Evolutionary conservation across 1,140 invertebrate species (phyloP).

Genomic region (Bombus sibiricus): DNA sequence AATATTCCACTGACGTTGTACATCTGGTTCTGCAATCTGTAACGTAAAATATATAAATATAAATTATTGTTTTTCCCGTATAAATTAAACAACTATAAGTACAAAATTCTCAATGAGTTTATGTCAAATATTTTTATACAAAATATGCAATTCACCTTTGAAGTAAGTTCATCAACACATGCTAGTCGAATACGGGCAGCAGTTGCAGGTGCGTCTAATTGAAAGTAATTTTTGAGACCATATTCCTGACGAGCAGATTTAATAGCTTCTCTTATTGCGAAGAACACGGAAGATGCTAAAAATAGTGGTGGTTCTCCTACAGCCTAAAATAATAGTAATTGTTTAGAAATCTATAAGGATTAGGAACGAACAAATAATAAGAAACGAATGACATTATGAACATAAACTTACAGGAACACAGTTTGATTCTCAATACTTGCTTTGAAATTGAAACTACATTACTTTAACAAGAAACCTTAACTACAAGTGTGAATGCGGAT

Average conservation of each 20-base stretch:
- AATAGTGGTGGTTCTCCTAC: constrained; percentile 98
- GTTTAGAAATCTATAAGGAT: too few species aligned
- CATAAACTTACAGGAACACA: too few species aligned
- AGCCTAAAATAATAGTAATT: constrained; percentile 85
- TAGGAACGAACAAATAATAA: too few species aligned
- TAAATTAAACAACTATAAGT: not conserved
- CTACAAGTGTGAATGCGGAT: too few species aligned
- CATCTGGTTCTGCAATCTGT: constrained; percentile 67
- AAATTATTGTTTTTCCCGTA: not conserved
- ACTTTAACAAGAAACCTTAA: too few species aligned
- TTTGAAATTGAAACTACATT: too few species aligned
- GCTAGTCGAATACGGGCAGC: constrained; percentile 94
- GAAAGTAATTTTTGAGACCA: constrained; percentile 86
- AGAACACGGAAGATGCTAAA: constrained; percentile 92
- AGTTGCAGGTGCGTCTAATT: constrained; percentile 93
- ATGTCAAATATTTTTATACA: not conserved
- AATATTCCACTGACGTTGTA: constrained; percentile 69
- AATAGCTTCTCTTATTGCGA: constrained; percentile 96
- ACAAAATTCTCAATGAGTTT: not conserved
- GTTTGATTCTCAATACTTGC: too few species aligned
- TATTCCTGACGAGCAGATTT: constrained; percentile 89
- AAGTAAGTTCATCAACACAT: constrained; percentile 93
- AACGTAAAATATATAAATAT: constrained; percentile 32
- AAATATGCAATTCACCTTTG: constrained; percentile 84
- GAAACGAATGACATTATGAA: too few species aligned